Conservation (phyloP, 1,140 invertebrate genomes). For the Medauroidea extradentata region DNA sequence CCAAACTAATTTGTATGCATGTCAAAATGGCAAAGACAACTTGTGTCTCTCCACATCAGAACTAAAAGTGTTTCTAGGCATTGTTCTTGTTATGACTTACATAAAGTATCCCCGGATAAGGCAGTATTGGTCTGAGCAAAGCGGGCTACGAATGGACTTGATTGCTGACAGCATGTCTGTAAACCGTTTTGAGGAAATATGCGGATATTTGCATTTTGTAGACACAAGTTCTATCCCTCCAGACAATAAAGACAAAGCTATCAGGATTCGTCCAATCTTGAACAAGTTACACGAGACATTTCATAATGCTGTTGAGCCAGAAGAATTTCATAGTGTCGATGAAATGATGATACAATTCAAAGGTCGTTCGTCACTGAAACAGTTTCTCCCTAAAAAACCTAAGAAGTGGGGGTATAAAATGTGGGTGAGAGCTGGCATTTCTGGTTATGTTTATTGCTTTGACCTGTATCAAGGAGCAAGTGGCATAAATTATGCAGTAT, state of each 20-base stretch:
- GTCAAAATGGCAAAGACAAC: background rate
- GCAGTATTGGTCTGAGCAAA: background rate
- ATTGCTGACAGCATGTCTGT: constrained; percentile 11
- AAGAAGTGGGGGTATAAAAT: constrained; percentile 1
- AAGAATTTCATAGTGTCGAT: constrained; percentile 36
- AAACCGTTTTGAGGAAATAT: constrained; percentile 15
- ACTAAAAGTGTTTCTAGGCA: background rate
- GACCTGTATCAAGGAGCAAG: background rate
- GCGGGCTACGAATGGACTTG: background rate
- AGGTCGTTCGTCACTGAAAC: background rate
- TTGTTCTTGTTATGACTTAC: background rate
- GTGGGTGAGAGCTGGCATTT: background rate
- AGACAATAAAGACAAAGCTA: constrained; percentile 8
- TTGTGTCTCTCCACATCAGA: background rate
- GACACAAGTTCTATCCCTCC: constrained; percentile 4
- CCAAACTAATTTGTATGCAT: background rate
- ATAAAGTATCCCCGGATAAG: background rate
- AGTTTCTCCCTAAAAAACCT: constrained; percentile 2
- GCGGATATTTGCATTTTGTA: constrained; percentile 15
- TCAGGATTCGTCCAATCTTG: constrained; percentile 14
- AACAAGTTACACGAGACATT: constrained; percentile 22
- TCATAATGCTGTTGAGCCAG: constrained; percentile 25
- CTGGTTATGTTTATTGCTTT: constrained; percentile 1
- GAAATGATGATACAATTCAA: constrained; percentile 16
- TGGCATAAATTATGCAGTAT: too few species aligned